Conservation (phyloP, 2,797 vertebrate genomes). For the Miichthys miiuy region DNA sequence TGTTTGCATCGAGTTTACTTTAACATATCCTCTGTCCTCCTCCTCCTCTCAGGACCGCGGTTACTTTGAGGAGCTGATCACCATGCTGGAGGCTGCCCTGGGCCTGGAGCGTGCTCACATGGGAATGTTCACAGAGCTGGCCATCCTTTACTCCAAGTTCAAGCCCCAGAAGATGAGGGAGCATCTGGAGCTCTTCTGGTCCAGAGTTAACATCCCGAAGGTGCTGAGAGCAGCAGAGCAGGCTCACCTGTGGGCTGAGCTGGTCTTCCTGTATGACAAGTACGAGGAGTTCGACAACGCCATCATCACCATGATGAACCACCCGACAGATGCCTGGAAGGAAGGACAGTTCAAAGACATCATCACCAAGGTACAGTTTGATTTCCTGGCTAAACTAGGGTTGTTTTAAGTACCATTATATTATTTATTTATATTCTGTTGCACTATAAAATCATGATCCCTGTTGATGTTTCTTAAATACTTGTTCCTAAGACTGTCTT, state of each 20-base stretch:
- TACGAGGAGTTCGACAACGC: slow-evolving; percentile 99
- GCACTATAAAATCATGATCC: not conserved
- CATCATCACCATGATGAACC: slow-evolving; percentile 99
- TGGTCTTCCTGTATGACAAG: slow-evolving; percentile 99
- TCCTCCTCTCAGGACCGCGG: slow-evolving; percentile 90
- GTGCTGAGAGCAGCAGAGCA: slow-evolving; percentile 98
- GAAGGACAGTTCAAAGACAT: slow-evolving; percentile 99
- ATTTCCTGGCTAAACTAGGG: not conserved
- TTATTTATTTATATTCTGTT: not conserved
- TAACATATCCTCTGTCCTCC: not conserved
- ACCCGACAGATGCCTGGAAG: slow-evolving; percentile 98
- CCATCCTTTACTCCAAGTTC: slow-evolving; percentile 99
- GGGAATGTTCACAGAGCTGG: slow-evolving; percentile 99
- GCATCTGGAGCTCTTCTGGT: slow-evolving; percentile 99
- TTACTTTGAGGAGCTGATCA: slow-evolving; percentile 99
- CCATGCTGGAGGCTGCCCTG: slow-evolving; percentile 97
- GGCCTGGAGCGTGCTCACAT: slow-evolving; percentile 98
- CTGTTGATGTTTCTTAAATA: not conserved
- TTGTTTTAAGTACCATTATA: not conserved
- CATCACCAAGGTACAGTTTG: slow-evolving; percentile 92
- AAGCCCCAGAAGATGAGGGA: slow-evolving; percentile 99
- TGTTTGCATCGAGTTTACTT: not conserved
- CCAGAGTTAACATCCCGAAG: slow-evolving; percentile 99
- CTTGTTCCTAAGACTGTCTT: not conserved
- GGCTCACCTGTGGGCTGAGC: slow-evolving; percentile 97